Evolutionary conservation across 2,888 invertebrate species (phyloP).

Genomic region (Mesochorus sp.): DNA sequence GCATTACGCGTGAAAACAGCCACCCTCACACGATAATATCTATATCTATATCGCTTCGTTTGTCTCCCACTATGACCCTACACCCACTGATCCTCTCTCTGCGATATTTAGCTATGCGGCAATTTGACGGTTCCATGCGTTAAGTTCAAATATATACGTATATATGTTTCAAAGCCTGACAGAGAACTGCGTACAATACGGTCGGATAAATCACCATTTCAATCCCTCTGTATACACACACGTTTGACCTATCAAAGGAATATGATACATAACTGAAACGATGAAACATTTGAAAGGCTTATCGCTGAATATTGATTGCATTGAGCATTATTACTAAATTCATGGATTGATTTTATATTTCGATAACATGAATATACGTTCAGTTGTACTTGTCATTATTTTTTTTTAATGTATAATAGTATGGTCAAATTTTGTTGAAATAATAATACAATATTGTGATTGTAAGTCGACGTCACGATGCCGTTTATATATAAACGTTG

Average conservation of each 20-base stretch:
- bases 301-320: background rate
- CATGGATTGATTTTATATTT: no score
- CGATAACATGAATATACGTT: no score
- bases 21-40: background rate
- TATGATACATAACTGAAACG: background rate
- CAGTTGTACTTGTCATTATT: no score
- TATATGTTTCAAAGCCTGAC: constrained; percentile 31
- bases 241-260: constrained; percentile 21
- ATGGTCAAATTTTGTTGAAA: no score
- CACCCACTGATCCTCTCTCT: constrained; percentile 17
- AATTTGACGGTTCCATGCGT: constrained; percentile 45
- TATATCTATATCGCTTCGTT: background rate
- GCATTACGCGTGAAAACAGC: background rate
- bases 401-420: no score
- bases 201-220: constrained; percentile 33
- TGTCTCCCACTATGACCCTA: background rate
- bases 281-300: background rate
- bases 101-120: constrained; percentile 45
- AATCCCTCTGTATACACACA: background rate
- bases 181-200: constrained; percentile 18
- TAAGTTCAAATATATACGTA: constrained; percentile 43
- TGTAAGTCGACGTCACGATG: no score
- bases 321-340: no score
- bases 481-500: no score
- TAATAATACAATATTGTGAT: no score